Percentiles rank a stretch among this genome's conserved stretches.
phyloP scores from a whole-genome alignment of 2,888 invertebrate genomes.

The Conus canariensis region DNA sequence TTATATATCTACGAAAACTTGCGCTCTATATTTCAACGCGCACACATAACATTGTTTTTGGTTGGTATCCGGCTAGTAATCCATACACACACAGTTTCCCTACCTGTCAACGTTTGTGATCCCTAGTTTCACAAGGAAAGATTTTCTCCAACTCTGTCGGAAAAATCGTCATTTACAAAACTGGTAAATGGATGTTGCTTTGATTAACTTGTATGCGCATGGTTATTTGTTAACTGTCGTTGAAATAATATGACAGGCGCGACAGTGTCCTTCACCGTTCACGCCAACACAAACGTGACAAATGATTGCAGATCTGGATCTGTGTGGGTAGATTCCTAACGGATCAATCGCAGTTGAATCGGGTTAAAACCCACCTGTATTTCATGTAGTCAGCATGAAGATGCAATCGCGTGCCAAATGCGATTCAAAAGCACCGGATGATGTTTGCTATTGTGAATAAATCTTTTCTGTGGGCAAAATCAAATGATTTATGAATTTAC shows the following conservation, averaged over 20 bases:
- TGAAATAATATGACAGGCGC: conserved; percentile 1
- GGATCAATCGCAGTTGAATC: neutral
- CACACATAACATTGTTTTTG: conserved; percentile 34
- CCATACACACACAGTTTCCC: conserved; percentile 31
- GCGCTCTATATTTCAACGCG: conserved; percentile 11
- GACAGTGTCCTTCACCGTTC: conserved; percentile 34
- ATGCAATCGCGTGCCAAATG: too few relatives aligned
- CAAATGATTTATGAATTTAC: too few relatives aligned
- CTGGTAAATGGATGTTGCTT: conserved; percentile 6
- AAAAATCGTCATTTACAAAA: neutral
- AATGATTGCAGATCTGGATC: neutral
- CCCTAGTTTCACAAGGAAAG: neutral
- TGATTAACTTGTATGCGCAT: neutral
- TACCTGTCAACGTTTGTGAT: conserved; percentile 36
- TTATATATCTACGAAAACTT: neutral
- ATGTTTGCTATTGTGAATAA: too few relatives aligned
- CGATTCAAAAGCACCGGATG: too few relatives aligned
- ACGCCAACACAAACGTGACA: conserved; percentile 14
- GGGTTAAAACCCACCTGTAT: too few relatives aligned
- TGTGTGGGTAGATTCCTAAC: neutral
- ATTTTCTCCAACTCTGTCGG: neutral
- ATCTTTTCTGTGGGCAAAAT: too few relatives aligned
- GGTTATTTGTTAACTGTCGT: conserved; percentile 4
- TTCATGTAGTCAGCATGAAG: too few relatives aligned
- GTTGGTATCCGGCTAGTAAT: conserved; percentile 34